These are phyloP conservation scores for Thunnus maccoyii DNA, from an alignment of 2,113 vertebrate genomes.

Conservation along the genomic window DNA sequence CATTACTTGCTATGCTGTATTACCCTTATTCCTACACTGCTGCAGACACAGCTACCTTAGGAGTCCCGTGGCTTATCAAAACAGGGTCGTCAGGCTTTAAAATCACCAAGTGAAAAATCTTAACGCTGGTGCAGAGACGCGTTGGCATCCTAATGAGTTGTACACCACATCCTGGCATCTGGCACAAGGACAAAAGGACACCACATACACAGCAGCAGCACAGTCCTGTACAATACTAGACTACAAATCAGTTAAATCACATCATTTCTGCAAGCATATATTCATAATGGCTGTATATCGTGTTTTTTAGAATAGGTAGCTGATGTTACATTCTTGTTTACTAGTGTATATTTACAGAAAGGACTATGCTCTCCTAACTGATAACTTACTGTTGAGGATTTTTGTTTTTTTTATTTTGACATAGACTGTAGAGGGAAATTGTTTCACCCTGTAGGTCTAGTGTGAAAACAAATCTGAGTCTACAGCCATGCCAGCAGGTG, in stretches of 20 bases:
- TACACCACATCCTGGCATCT: conserved; percentile 67
- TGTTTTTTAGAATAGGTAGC: not conserved
- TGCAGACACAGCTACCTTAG: conserved; percentile 47
- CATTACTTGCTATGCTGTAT: conserved; percentile 58
- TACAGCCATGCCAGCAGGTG: no score
- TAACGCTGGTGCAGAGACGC: conserved; percentile 21
- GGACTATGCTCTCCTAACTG: not conserved
- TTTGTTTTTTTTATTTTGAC: not conserved
- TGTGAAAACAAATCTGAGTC: no score
- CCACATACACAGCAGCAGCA: conserved; percentile 22
- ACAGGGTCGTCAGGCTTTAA: conserved; percentile 22
- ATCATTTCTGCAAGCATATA: not conserved
- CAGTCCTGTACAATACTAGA: conserved; percentile 35
- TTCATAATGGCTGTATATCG: not conserved
- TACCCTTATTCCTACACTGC: conserved; percentile 37
- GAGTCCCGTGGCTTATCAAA: not conserved
- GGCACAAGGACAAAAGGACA: conserved; percentile 78
- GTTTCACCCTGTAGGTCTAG: not conserved
- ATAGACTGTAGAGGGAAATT: not conserved
- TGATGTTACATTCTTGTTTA: no score
- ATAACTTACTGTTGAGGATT: not conserved
- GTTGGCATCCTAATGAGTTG: conserved; percentile 63
- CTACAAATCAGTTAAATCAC: conserved; percentile 58
- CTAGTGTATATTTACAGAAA: not conserved
- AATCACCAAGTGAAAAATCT: conserved; percentile 32